Base-by-base conservation (phyloP, 1,140 invertebrate species). In the Babylonia areolata region DNA sequence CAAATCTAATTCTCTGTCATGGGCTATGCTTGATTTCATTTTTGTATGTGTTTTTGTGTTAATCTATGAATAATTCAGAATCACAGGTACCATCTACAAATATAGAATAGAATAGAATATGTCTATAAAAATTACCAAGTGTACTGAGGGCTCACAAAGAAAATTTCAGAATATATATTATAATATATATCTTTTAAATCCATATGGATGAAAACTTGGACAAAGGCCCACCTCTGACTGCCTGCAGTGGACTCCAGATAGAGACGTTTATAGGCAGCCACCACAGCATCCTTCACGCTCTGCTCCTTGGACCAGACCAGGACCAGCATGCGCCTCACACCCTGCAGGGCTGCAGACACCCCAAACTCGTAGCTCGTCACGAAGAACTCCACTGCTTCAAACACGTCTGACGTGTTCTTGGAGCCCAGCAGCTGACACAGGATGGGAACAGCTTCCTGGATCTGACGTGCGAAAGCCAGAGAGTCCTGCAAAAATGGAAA, bases 361-460 rank as follows among this genome's bases (percentile, higher is more conserved):
- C 96, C 96, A 92, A 97, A 97, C 90, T 97, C 96, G 91, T 96
- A 97, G 54, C 92, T 92, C 2, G 96, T 96, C 0, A 97, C 97
- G 88, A 98, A 97, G 91, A 98, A 97, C 80, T 97, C 96, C 71
- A 98, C 96, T 0, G 97, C 96, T 94, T 98, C 97, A 58, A 96
- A 95, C 0, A 97, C 96, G 93, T 98, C 97, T 1, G 96, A 95
- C 0, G 96, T 95, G 86, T 96, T 96, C 89, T 96, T 96, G 0
- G 97, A 97, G 89, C 96, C 96, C 2, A 98, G 94, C 88, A 98
- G 93, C 23, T 96, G 95, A 89, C 96, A 96, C 23, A 97, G 95
- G 11, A 96, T 90, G 0, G 97, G 97, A 77, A 98, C 95, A 0
- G 96, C 96, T 81, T 95, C 95, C 77, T 97, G 96, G 9, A 97